Evolutionary conservation across 2,113 vertebrate genomes (phyloP).

Genomic region (Mellivora capensis): DNA sequence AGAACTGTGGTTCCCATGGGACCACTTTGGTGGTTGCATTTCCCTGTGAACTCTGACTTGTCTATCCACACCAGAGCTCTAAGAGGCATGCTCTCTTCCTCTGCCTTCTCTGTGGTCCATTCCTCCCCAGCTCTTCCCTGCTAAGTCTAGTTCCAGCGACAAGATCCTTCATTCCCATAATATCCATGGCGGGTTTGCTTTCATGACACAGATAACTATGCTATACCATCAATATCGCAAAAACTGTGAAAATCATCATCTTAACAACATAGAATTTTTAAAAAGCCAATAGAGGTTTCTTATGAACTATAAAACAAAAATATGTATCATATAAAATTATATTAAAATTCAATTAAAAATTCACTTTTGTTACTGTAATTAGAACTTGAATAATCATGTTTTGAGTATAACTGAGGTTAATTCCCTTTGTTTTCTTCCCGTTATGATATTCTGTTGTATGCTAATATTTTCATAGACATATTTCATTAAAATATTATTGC

Average conservation of each 20-base stretch:
- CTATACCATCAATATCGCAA: background rate
- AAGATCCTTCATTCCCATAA: background rate
- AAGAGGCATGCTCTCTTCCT: background rate
- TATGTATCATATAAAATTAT: background rate
- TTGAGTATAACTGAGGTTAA: background rate
- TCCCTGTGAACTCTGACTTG: background rate
- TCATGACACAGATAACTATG: background rate
- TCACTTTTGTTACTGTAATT: background rate
- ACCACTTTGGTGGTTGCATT: background rate
- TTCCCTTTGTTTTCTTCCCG: background rate
- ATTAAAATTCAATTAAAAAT: constrained; percentile 17
- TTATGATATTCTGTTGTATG: background rate
- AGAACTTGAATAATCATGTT: background rate
- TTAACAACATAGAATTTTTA: background rate
- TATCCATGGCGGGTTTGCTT: background rate
- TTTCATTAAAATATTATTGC: background rate
- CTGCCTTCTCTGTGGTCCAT: background rate
- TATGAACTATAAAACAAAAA: background rate
- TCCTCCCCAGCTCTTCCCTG: background rate
- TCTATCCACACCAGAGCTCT: background rate
- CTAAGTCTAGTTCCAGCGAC: background rate
- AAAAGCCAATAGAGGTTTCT: background rate
- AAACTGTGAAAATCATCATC: background rate
- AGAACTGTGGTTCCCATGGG: background rate
- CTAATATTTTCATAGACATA: background rate